phyloP scores from a whole-genome alignment of 2,797 vertebrate genomes.

The Xenopus petersii region DNA sequence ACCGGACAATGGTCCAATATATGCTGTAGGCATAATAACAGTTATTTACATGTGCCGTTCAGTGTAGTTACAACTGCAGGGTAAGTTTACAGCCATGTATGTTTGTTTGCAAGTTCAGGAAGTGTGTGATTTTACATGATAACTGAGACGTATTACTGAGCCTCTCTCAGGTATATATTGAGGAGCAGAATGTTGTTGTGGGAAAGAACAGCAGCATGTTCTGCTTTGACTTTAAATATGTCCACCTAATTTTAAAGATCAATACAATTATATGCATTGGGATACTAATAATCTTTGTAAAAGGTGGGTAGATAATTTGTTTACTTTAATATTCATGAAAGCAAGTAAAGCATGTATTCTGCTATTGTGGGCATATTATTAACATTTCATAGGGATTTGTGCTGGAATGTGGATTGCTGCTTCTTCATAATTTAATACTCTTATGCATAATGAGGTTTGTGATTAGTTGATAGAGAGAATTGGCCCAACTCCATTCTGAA shows the following conservation, averaged over 20 bases:
- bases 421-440: conserved; percentile 99
- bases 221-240: conserved; percentile 71
- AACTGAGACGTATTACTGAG: conserved; percentile 64
- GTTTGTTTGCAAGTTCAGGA: conserved; percentile 50
- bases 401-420: conserved; percentile 95
- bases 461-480: conserved; percentile 98
- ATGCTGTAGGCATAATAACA: conserved; percentile 35
- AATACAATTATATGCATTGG: conserved; percentile 86
- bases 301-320: conserved; percentile 97
- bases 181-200: conserved; percentile 10
- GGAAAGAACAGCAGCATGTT: conserved; percentile 4
- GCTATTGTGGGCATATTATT: conserved; percentile 98
- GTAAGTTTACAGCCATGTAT: conserved; percentile 64
- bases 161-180: conserved; percentile 74
- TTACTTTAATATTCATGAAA: conserved; percentile 99
- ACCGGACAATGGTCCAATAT: conserved; percentile 31
- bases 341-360: conserved; percentile 88
- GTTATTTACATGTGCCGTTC: conserved; percentile 55
- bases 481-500: conserved; percentile 97
- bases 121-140: conserved; percentile 53
- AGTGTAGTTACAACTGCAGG: conserved; percentile 52
- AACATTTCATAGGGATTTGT: conserved; percentile 99
- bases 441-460: conserved; percentile 99
- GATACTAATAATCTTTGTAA: conserved; percentile 98
- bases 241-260: conserved; percentile 83